Conservation (phyloP, 2,888 invertebrate genomes). For the Neoascia interrupta region DNA sequence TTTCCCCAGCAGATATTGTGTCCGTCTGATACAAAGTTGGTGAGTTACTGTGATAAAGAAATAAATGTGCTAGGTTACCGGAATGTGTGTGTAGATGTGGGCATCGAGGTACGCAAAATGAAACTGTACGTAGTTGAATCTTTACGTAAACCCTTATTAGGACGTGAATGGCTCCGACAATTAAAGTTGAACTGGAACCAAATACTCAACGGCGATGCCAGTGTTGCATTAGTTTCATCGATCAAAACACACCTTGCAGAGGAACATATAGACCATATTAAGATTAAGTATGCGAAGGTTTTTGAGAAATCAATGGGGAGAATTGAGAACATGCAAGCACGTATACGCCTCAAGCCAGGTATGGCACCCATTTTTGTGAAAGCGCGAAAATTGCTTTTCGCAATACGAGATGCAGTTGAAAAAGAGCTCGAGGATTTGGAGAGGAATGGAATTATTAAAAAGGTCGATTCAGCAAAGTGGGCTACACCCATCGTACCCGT, state of each 20-base stretch:
- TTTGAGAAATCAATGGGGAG: constrained; percentile 36
- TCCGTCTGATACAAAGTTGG: constrained; percentile 8
- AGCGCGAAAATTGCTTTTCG: constrained; percentile 70
- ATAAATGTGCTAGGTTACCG: constrained; percentile 20
- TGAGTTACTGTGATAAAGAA: constrained; percentile 22
- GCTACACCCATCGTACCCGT: constrained; percentile 73
- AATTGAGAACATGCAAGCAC: constrained; percentile 37
- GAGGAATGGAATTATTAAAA: constrained; percentile 33
- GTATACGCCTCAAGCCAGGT: constrained; percentile 62
- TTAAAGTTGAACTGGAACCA: constrained; percentile 40
- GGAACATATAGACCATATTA: not conserved
- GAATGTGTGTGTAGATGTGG: not conserved
- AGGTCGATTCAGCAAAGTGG: constrained; percentile 71
- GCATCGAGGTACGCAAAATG: not conserved
- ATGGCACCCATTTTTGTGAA: constrained; percentile 65
- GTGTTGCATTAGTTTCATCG: too few species aligned
- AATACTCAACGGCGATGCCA: too few species aligned
- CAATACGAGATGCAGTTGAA: constrained; percentile 54
- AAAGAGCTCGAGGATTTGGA: constrained; percentile 65
- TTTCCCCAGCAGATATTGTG: too few species aligned
- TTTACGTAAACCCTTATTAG: constrained; percentile 10
- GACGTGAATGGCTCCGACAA: constrained; percentile 31
- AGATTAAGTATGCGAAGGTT: not conserved
- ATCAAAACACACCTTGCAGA: too few species aligned
- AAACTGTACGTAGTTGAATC: constrained; percentile 28